Conservation (phyloP, 2,888 invertebrate species). For the Gibbula magus region DNA sequence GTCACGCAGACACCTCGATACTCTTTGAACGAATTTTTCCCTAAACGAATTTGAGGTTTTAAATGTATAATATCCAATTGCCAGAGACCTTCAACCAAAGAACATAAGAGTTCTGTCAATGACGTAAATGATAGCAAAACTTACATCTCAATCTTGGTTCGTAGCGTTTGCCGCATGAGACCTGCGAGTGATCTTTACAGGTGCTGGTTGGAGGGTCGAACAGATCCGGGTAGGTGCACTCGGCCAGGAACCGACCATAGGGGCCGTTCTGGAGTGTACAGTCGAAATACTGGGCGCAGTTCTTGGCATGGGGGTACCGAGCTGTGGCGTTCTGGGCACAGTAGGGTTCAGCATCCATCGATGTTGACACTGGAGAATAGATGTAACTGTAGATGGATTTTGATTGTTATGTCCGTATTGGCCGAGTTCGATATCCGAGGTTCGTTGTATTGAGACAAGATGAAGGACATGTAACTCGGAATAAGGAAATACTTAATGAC, state of each 20-base stretch:
- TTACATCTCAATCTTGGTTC: constrained; percentile 60
- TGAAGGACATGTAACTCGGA: too few species aligned
- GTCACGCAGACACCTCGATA: too few species aligned
- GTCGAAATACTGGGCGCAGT: constrained; percentile 48
- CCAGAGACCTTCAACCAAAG: too few species aligned
- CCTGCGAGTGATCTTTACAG: constrained; percentile 50
- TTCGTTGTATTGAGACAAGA: too few species aligned
- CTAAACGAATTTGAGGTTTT: too few species aligned
- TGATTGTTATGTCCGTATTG: too few species aligned
- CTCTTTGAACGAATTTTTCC: too few species aligned
- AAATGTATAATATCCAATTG: too few species aligned
- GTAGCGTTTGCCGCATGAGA: constrained; percentile 51
- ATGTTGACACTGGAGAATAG: background rate
- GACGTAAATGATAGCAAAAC: constrained; percentile 24
- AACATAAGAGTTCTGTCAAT: background rate
- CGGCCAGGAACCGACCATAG: constrained; percentile 36
- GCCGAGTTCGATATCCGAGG: too few species aligned
- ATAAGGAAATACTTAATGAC: too few species aligned
- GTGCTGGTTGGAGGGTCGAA: constrained; percentile 42
- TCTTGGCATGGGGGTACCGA: constrained; percentile 9
- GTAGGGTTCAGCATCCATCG: background rate
- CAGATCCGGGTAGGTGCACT: constrained; percentile 59
- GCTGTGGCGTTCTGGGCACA: background rate
- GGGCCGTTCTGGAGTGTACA: constrained; percentile 45
- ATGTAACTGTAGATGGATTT: background rate